phyloP scores from a whole-genome alignment of 2,888 invertebrate genomes.

The Amorpha juglandis region DNA sequence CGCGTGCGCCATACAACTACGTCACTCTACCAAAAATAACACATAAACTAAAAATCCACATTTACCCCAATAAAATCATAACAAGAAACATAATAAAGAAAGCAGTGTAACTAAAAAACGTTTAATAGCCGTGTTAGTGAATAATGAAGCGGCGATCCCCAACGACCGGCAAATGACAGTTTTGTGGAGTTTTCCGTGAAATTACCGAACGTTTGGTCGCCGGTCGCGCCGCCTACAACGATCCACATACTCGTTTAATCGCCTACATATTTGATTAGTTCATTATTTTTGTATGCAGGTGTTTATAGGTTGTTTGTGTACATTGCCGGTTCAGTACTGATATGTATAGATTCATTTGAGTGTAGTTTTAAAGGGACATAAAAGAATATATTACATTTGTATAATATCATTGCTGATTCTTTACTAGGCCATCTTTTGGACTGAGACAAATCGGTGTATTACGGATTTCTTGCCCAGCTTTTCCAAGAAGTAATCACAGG shows the following conservation, averaged over 20 bases:
- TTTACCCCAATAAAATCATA: constrained; percentile 2
- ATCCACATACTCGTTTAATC: constrained; percentile 70
- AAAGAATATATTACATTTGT: too few species aligned
- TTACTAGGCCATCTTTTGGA: too few species aligned
- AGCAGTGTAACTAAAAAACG: constrained; percentile 2
- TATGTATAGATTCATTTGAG: neutral
- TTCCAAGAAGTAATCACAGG: too few species aligned
- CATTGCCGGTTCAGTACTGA: neutral
- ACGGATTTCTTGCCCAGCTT: too few species aligned
- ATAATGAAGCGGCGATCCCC: constrained; percentile 48
- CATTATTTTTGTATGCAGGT: constrained; percentile 50
- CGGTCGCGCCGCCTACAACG: constrained; percentile 46
- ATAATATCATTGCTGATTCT: too few species aligned
- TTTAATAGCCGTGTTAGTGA: constrained; percentile 30
- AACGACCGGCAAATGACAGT: constrained; percentile 64
- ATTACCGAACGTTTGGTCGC: constrained; percentile 63
- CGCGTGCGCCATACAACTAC: too few species aligned
- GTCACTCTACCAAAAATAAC: too few species aligned
- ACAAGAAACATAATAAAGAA: constrained; percentile 10
- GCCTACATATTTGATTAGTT: constrained; percentile 70
- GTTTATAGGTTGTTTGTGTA: neutral
- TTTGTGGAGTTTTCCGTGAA: constrained; percentile 62
- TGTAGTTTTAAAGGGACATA: too few species aligned
- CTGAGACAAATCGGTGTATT: too few species aligned
- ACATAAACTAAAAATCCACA: neutral